Base-by-base conservation (phyloP, 1,140 invertebrate genomes). In the Leptinotarsa undecemlineata region DNA sequence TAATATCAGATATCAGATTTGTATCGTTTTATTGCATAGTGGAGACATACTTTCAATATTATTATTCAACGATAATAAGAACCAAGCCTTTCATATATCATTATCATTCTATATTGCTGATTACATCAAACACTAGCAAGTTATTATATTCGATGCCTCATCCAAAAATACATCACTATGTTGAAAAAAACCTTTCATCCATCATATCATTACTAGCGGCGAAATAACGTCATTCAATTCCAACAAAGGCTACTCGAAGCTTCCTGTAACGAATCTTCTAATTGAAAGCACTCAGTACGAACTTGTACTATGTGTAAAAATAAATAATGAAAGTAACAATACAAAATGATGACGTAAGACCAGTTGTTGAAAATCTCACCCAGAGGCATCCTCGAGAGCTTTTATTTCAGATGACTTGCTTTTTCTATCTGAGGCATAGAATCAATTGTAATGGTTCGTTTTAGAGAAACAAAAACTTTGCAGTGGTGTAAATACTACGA, bases 331-430 rank as follows among this genome's bases (percentile, higher is more conserved):
- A 72, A 20, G 57, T 63, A 72, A 72, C 71, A 72, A 72, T 72
- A 64, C 17, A 72, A 72, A 64, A 64, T 64, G 71, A 26, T 72
- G 71, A 72, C 71, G 71, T 64, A 72, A 72, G 17, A 63, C 60
- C 71, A 72, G 71, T 72, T 72, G 71, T 72, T 64, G n/a, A 61
- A 72, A 51, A 64, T 72, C 71, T 72, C 71, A 72, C 71, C 60
- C 26, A 23, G 68, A n/a, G 48, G 68, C 48, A 51, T 62, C 26
- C 14, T 33, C 3, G n/a, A 42, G 62, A 64, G 71, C 71, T 72
- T 64, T 72, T 72, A 72, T 72, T 72, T 72, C 19, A 72, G 60
- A 61, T 72, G 71, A 72, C 71, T 72, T 72, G 71, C 71, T 72
- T 72, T 72, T 72, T 64, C 26, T 63, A 64, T 61, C 15, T n/a